Percentiles rank a stretch among this genome's conserved stretches.
Conservation (phyloP, 2,113 vertebrate genomes). For the Pygoscelis antarcticus region DNA sequence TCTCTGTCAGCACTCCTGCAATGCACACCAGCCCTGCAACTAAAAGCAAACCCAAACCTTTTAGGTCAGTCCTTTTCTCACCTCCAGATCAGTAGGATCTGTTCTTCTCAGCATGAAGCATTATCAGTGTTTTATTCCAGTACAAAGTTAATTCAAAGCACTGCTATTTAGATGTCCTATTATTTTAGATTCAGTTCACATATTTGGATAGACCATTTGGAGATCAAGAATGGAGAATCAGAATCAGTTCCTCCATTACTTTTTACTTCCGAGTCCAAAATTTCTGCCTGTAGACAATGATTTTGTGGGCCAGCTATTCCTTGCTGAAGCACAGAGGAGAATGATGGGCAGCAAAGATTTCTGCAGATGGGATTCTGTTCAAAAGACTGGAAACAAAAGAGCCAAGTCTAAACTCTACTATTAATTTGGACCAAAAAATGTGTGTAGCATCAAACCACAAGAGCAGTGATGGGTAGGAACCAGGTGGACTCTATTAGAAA, state of each 20-base stretch:
- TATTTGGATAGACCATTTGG: not conserved
- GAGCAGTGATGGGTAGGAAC: not conserved
- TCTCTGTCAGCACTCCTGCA: not conserved
- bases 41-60: not conserved
- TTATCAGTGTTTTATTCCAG: not conserved
- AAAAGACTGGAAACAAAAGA: not conserved
- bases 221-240: not conserved
- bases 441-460: not conserved
- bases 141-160: not conserved
- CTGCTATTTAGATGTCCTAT: not conserved
- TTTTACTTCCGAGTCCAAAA: not conserved
- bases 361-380: not conserved
- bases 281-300: not conserved
- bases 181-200: not conserved
- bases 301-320: not conserved
- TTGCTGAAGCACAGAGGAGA: not conserved
- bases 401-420: not conserved
- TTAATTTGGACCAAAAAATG: not conserved
- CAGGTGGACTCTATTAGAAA: conserved; percentile 36
- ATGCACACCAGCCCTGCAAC: not conserved
- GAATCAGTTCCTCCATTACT: not conserved
- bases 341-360: not conserved
- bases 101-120: not conserved
- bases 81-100: not conserved
- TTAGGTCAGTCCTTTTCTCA: not conserved